Evolutionary conservation across 2,113 vertebrate genomes (phyloP).

Genomic region (Physeter macrocephalus): DNA sequence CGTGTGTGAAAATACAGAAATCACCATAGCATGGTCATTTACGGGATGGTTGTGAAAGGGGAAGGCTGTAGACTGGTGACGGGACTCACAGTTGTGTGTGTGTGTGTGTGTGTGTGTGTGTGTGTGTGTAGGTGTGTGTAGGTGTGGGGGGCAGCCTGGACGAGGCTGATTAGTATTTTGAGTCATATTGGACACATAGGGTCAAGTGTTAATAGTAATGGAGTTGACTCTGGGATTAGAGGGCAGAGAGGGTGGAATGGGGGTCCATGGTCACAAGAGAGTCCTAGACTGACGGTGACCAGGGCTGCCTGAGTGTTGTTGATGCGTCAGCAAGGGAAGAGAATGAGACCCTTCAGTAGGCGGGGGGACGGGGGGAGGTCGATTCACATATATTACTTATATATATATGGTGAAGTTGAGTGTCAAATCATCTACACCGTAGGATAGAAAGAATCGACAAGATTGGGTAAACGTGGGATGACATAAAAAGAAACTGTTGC

Average conservation of each 20-base stretch:
- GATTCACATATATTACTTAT: background rate
- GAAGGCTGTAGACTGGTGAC: background rate
- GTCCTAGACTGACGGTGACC: too few relatives aligned
- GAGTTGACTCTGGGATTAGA: background rate
- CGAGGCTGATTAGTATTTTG: background rate
- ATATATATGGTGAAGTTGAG: background rate
- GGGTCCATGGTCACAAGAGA: fast-evolving
- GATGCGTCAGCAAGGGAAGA: background rate
- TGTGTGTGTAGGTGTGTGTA: background rate
- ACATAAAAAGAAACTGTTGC: background rate
- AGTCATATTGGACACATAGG: background rate
- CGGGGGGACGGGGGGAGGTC: fast-evolving
- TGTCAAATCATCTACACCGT: background rate
- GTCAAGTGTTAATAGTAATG: background rate
- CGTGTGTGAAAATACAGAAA: background rate
- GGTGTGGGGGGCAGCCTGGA: background rate
- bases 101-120: background rate
- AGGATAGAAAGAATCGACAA: background rate
- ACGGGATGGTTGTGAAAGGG: background rate
- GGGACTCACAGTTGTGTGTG: fast-evolving
- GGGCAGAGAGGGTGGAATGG: background rate
- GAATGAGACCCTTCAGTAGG: background rate
- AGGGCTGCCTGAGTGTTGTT: too few relatives aligned
- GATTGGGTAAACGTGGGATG: background rate
- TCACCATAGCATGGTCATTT: fast-evolving